Base-by-base conservation (phyloP, 1,140 invertebrate genomes). In the Zaprionus capensis region DNA sequence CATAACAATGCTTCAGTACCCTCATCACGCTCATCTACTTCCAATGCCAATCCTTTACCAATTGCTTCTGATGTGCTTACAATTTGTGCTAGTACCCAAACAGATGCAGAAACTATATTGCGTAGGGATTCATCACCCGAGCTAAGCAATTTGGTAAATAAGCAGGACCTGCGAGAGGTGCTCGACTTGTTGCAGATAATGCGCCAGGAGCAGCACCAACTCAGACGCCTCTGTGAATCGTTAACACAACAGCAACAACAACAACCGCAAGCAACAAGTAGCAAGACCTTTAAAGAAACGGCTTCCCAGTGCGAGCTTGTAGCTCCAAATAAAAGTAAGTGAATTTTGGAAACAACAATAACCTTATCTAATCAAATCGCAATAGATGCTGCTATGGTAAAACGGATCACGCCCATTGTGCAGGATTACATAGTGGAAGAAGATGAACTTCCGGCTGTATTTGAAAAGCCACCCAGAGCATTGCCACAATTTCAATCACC, bases 31-130 rank as follows among this genome's bases (percentile, higher is more conserved):
- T n/a, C 53, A 36, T 36, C 69, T 6, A 61, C 36, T 38, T 36
- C 62, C 4, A 67, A 59, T 36, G 17, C 26, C n/a, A 22, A 31
- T 2, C 14, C 34, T 2, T n/a, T 11, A 41, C 15, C 62, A 7
- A 51, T 49, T 2, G 26, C 5, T 9, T 24, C 55, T 1, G 81
- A 92, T 71, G 84, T 92, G 1, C 80, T 92, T 4, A 92, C 91
- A 1, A 92, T 92, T 66, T 92, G 91, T 76, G 91, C 86, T 34
- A 77, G 91, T 24, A 92, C 91, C 20, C 91, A 92, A 73, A 92
- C 91, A 11, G 91, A 92, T 11, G 1, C 63, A 2, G 71, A 72
- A 14, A 44, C 17, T 14, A 38, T 22, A 12, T 41, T 70, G 7
- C 15, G 51, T 2, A 61, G 57, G 12, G 65, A 65, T 4, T n/a